Evolutionary conservation across 92 coral and sea anemone species (phyloP).

Genomic region (Zoanthus sociatus): DNA sequence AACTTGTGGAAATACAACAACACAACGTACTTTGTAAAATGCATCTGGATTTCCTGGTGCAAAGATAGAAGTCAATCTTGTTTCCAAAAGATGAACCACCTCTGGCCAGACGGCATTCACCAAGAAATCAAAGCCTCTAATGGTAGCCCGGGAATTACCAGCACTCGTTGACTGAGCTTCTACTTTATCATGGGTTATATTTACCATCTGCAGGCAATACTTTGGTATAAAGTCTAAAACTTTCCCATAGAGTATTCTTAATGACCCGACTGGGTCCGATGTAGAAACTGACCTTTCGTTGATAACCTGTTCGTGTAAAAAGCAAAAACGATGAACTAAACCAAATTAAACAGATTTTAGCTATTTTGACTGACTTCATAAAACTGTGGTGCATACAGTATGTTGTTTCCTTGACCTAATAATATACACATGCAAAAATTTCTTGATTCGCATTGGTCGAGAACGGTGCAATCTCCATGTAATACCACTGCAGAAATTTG

Average conservation of each 20-base stretch:
- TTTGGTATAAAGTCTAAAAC: conserved; percentile 95
- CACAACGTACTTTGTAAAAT: conserved; percentile 83
- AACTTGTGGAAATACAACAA: neutral
- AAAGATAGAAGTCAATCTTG: conserved; percentile 87
- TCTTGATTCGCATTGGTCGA: too few species aligned
- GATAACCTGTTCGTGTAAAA: neutral
- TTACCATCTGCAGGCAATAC: conserved; percentile 89
- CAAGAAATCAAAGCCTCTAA: conserved; percentile 92
- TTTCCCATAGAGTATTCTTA: conserved; percentile 74
- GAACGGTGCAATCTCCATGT: too few species aligned
- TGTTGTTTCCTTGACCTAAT: too few species aligned
- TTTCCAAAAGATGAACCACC: conserved; percentile 77
- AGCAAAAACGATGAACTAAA: neutral
- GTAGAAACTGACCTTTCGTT: conserved; percentile 17
- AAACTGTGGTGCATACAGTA: too few species aligned
- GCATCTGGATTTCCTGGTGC: conserved; percentile 99
- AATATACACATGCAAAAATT: too few species aligned
- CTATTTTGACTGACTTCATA: too few species aligned
- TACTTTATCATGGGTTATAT: conserved; percentile 88
- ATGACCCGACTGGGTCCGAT: conserved; percentile 77
- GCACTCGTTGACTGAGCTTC: conserved; percentile 65
- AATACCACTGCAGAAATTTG: too few species aligned
- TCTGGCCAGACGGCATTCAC: conserved; percentile 99
- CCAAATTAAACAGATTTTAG: too few species aligned
- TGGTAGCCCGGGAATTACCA: conserved; percentile 82